Evolutionary conservation across 2,888 invertebrate genomes (phyloP).

Genomic region (Agrochola lychnidis): DNA sequence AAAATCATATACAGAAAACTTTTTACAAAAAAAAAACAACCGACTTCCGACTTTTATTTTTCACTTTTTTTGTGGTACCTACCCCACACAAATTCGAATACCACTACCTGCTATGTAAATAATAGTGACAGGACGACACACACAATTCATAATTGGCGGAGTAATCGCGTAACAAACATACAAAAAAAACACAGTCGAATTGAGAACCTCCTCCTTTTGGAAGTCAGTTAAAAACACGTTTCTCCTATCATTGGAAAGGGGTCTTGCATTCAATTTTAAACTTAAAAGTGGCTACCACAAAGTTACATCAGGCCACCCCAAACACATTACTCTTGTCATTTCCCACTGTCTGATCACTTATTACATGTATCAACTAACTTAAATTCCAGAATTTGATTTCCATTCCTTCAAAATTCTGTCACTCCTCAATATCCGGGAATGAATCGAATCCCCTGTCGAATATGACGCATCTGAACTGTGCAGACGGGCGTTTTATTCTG

Average conservation of each 20-base stretch:
- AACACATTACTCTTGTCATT: conserved; percentile 72
- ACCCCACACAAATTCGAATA: too few relatives aligned
- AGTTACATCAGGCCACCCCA: conserved; percentile 21
- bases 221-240: neutral
- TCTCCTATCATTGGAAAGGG: neutral
- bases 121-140: too few relatives aligned
- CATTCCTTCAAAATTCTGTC: conserved; percentile 77
- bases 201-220: too few relatives aligned
- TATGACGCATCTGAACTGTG: conserved; percentile 49
- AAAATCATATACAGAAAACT: neutral
- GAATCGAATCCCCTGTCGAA: conserved; percentile 76
- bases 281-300: neutral
- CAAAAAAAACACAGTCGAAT: too few relatives aligned
- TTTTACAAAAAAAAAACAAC: too few relatives aligned
- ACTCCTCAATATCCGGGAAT: conserved; percentile 83
- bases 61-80: too few relatives aligned
- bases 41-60: too few relatives aligned
- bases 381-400: conserved; percentile 75
- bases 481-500: conserved; percentile 41
- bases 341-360: conserved; percentile 72
- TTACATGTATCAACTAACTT: conserved; percentile 78
- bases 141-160: too few relatives aligned
- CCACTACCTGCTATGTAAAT: too few relatives aligned
- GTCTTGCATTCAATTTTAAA: conserved; percentile 3
- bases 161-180: too few relatives aligned